These are phyloP conservation scores for Caenorhabditis sp. DNA, from an alignment of 2,888 invertebrate genomes.

Conservation along the genomic window DNA sequence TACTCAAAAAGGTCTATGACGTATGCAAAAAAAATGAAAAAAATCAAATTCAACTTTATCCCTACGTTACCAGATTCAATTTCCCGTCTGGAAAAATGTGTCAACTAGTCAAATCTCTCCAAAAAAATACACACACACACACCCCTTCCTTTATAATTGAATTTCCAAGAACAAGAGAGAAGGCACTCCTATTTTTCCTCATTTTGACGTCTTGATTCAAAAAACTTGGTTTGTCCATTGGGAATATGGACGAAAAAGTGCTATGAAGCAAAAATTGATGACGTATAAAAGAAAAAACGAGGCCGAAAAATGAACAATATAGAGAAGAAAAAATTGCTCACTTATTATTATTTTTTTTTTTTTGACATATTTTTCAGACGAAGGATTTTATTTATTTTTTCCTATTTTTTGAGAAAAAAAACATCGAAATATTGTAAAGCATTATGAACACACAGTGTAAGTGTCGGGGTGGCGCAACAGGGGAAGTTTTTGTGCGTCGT, in stretches of 20 bases:
- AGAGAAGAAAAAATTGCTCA: slow-evolving; percentile 1
- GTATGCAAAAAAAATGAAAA: too few relatives aligned
- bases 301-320: neutral
- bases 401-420: too few relatives aligned
- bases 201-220: neutral
- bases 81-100: neutral
- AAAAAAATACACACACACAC: neutral
- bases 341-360: neutral
- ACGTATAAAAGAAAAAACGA: neutral
- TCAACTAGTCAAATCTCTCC: neutral
- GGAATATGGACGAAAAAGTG: neutral
- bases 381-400: too few relatives aligned
- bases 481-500: too few relatives aligned
- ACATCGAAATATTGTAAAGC: too few relatives aligned
- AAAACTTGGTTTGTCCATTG: neutral
- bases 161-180: neutral
- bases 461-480: too few relatives aligned
- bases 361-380: neutral
- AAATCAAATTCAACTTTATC: neutral
- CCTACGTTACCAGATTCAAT: neutral
- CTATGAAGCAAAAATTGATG: neutral
- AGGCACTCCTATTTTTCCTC: neutral
- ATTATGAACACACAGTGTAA: too few relatives aligned
- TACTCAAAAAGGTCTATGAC: too few relatives aligned
- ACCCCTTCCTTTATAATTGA: neutral